Conservation (phyloP, 2,113 vertebrate species). For the Odontesthes bonariensis region DNA sequence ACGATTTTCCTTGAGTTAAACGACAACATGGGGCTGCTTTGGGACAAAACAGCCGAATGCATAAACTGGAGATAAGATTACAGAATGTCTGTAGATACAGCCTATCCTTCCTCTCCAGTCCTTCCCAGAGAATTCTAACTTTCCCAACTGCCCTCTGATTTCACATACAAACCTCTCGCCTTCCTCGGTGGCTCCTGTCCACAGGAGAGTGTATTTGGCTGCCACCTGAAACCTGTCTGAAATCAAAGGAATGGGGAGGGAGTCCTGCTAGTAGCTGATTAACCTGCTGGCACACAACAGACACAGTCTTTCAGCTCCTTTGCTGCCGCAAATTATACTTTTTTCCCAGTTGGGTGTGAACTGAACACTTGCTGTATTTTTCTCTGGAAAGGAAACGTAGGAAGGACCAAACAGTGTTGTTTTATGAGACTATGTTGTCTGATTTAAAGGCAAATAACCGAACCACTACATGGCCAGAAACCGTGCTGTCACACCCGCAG, state of each 20-base stretch:
- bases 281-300: conserved; percentile 65
- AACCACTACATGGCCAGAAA: background rate
- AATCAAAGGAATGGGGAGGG: conserved; percentile 74
- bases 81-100: background rate
- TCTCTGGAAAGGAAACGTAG: conserved; percentile 9
- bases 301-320: conserved; percentile 59
- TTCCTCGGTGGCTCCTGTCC: conserved; percentile 54
- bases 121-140: background rate
- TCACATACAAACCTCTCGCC: conserved; percentile 34
- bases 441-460: conserved; percentile 7
- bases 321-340: conserved; percentile 37
- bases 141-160: conserved; percentile 17
- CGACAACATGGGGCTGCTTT: background rate
- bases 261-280: conserved; percentile 72
- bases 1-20: background rate
- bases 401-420: background rate
- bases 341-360: conserved; percentile 48
- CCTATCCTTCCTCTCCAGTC: background rate
- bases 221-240: conserved; percentile 47
- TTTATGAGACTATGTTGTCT: conserved; percentile 6
- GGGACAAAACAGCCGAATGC: background rate
- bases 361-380: conserved; percentile 41
- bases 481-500: background rate
- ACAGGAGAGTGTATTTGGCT: conserved; percentile 63
- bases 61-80: background rate